These are phyloP conservation scores for Tringa solitaria DNA, from an alignment of 2,113 vertebrate species.

Conservation along the genomic window DNA sequence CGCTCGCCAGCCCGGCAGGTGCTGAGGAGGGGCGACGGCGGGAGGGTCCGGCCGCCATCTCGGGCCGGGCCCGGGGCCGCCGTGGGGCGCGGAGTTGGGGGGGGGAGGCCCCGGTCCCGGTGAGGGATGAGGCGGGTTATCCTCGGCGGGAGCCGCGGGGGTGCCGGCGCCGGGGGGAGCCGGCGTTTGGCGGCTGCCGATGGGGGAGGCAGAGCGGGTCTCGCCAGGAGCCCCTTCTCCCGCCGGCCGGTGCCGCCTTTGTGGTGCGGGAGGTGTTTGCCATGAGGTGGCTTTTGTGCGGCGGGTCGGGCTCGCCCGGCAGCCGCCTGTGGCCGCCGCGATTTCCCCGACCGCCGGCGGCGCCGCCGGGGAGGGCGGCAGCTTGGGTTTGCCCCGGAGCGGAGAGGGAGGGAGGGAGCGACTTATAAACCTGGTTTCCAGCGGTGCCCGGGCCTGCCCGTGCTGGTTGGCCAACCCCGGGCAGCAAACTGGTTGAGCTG, in stretches of 20 bases:
- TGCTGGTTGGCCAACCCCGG: neutral
- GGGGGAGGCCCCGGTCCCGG: neutral
- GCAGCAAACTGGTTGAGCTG: slow-evolving; percentile 40
- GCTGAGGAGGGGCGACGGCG: neutral
- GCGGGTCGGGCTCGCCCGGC: neutral
- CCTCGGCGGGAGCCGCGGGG: neutral
- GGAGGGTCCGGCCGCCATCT: neutral
- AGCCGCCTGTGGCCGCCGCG: neutral
- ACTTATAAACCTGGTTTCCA: neutral
- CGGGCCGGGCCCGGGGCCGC: neutral
- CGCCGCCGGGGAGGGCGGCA: neutral
- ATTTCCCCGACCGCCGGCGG: neutral
- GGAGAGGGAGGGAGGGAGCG: neutral
- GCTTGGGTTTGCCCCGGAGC: neutral
- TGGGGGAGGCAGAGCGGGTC: neutral
- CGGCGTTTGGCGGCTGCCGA: neutral
- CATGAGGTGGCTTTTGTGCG: neutral
- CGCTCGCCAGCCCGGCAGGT: neutral
- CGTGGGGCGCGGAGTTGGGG: neutral
- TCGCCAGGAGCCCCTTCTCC: neutral
- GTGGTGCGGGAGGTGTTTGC: neutral
- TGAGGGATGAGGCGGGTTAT: neutral
- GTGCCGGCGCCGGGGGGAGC: neutral
- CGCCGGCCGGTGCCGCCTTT: neutral
- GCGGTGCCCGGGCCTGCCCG: slow-evolving; percentile 41